Conservation (phyloP, 2,888 invertebrate genomes). For the Nineta flava region DNA sequence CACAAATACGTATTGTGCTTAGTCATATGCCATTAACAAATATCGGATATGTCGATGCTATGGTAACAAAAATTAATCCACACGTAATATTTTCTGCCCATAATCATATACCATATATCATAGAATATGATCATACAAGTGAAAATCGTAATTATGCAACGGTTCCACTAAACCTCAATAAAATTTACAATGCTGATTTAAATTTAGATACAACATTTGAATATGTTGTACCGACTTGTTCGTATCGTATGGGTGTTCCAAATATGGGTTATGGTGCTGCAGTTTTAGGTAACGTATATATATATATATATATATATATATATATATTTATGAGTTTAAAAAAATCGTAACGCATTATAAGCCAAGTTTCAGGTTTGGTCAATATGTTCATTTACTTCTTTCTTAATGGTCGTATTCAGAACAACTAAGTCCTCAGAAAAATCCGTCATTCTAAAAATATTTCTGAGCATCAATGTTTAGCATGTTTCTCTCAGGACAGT, state of each 20-base stretch:
- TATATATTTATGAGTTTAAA: constrained; percentile 5
- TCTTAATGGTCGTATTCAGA: too few relatives aligned
- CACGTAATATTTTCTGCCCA: constrained; percentile 55
- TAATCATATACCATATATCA: constrained; percentile 48
- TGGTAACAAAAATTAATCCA: constrained; percentile 45
- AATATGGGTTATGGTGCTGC: constrained; percentile 78
- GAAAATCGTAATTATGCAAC: constrained; percentile 18
- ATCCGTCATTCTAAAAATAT: too few relatives aligned
- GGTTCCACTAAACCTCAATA: constrained; percentile 18
- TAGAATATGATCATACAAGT: constrained; percentile 22
- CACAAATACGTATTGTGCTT: constrained; percentile 44
- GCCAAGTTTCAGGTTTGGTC: too few relatives aligned
- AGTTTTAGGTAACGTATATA: constrained; percentile 43
- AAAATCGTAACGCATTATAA: constrained; percentile 4
- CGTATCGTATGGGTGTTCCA: constrained; percentile 86
- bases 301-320: constrained; percentile 5
- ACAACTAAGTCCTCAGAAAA: too few relatives aligned
- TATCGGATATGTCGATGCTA: constrained; percentile 36
- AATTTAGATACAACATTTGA: constrained; percentile 41
- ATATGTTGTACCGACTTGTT: constrained; percentile 84
- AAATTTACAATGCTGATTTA: constrained; percentile 28
- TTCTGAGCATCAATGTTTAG: too few relatives aligned
- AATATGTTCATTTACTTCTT: too few relatives aligned
- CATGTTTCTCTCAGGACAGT: too few relatives aligned
- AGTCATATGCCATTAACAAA: constrained; percentile 57